Percentiles rank a stretch among this genome's conserved stretches.
Evolutionary conservation across 2,888 invertebrate genomes (phyloP).

Genomic region (Barypeithes pellucidus): DNA sequence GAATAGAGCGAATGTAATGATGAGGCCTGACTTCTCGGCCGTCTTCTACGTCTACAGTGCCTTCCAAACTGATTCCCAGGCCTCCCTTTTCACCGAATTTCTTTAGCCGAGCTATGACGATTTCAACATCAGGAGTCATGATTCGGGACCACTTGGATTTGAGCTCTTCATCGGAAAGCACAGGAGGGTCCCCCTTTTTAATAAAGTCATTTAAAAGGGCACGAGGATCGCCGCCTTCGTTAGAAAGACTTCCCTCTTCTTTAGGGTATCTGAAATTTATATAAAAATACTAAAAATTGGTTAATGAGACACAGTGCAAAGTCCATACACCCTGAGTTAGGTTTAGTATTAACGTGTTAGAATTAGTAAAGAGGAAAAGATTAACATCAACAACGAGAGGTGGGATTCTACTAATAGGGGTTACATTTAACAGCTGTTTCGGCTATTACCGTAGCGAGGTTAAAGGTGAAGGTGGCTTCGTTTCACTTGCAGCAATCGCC

Average conservation of each 20-base stretch:
- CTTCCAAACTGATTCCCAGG: constrained; percentile 96
- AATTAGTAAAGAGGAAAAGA: constrained; percentile 58
- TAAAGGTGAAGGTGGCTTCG: constrained; percentile 74
- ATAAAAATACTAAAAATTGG: constrained; percentile 62
- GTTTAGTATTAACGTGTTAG: constrained; percentile 59
- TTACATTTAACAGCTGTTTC: constrained; percentile 61
- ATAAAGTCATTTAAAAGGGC: constrained; percentile 64
- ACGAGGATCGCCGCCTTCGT: constrained; percentile 63
- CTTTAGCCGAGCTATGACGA: constrained; percentile 85
- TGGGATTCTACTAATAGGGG: constrained; percentile 61
- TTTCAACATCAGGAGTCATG: constrained; percentile 84
- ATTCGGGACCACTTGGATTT: constrained; percentile 88
- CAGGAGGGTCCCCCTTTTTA: constrained; percentile 60
- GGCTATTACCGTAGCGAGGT: constrained; percentile 74
- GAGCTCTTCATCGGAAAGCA: constrained; percentile 81
- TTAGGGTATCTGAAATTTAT: constrained; percentile 70
- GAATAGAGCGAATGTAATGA: constrained; percentile 97
- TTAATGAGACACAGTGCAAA: constrained; percentile 52
- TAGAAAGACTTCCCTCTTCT: constrained; percentile 64
- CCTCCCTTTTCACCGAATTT: constrained; percentile 94
- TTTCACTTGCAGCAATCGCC: constrained; percentile 88
- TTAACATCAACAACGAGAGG: constrained; percentile 56
- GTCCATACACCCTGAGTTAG: constrained; percentile 62
- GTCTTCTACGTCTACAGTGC: constrained; percentile 98
- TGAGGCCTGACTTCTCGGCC: constrained; percentile 98